Base-by-base conservation (phyloP, 2,888 invertebrate species). In the Strigamia maritima region DNA sequence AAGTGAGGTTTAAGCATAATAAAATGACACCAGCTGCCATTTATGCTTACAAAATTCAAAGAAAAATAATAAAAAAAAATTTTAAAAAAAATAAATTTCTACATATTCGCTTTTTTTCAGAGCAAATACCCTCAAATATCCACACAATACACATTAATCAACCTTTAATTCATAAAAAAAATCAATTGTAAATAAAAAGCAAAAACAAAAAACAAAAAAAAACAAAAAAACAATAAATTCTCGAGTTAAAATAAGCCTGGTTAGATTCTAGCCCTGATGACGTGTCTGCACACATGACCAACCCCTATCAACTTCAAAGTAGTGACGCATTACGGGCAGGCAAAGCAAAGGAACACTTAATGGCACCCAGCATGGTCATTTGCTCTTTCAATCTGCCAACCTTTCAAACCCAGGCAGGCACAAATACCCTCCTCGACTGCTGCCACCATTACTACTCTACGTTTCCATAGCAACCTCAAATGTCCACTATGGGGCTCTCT, bases 351-450 rank as follows among this genome's bases (percentile, higher is more conserved):
- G 65, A 78, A 22, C 60, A 24, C 24, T 78, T 78, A 78, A 78
- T 78, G 78, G 78, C 65, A 22, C 78, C 78, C 78, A 54, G 65
- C 78, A 31, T 78, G 78, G 60, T 31, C 78, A 78, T 78, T 78
- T 65, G 65, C 19, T 26, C 78, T 54, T 31, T 65, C 78, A 65
- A 78, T 78, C 78, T 22, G 28, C 78, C 78, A 78, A 78, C 77
- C 77, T 77, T 40, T 77, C 77, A 77, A 49, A 28, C 77, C 24
- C 38, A 49, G 49, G 60, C 78, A 78, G 44, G 77, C 76, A 76
- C 31, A 76, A 76, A 76, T 76, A 35, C 76, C 76, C 76, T 28
- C 22, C 22, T 35, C 26, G 76, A 76, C 76, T 76, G 16, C 70
- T 16, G 76, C 76, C 26, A 35, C 76, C 76, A 76, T 76, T 76